Percentiles rank a stretch among this genome's conserved stretches.
Conservation (phyloP, 2,888 invertebrate genomes). For the Hypselothyrea guttata region DNA sequence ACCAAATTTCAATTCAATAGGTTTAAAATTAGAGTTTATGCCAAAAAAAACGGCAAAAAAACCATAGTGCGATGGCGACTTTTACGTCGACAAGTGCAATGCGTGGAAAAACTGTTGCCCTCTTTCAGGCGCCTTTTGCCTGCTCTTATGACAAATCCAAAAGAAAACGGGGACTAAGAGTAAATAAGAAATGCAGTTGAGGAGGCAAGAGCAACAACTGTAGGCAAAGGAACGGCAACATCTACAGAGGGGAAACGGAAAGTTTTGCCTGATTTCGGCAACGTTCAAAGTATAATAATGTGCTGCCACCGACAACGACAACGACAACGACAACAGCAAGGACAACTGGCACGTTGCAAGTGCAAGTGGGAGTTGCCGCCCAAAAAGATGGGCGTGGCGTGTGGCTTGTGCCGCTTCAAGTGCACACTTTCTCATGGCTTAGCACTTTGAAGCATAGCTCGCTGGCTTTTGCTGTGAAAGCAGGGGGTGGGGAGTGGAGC, state of each 20-base stretch:
- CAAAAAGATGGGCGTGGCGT: slow-evolving; percentile 45
- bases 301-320: slow-evolving; percentile 27
- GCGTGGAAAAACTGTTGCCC: slow-evolving; percentile 55
- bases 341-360: neutral
- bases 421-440: slow-evolving; percentile 78
- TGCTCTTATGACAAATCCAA: slow-evolving; percentile 54
- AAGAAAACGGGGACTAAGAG: slow-evolving; percentile 1
- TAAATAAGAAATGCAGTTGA: slow-evolving; percentile 9
- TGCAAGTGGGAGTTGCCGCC: slow-evolving; percentile 9
- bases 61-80: too few relatives aligned
- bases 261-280: slow-evolving; percentile 68
- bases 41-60: too few relatives aligned
- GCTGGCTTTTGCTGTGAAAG: slow-evolving; percentile 57
- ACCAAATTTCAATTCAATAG: too few relatives aligned
- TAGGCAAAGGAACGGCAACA: too few relatives aligned
- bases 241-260: slow-evolving; percentile 39
- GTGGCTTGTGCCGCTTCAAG: slow-evolving; percentile 69
- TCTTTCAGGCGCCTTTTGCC: slow-evolving; percentile 35
- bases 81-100: slow-evolving; percentile 56
- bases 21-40: too few relatives aligned
- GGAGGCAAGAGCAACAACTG: too few relatives aligned
- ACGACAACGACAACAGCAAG: slow-evolving; percentile 8
- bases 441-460: slow-evolving; percentile 71
- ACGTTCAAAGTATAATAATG: slow-evolving; percentile 73
- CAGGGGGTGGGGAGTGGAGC: neutral